Evolutionary conservation across 1,140 invertebrate species (phyloP), one percentile per base, ranked within the genome.

Genomic region (Armadillidium nasatum): DNA sequence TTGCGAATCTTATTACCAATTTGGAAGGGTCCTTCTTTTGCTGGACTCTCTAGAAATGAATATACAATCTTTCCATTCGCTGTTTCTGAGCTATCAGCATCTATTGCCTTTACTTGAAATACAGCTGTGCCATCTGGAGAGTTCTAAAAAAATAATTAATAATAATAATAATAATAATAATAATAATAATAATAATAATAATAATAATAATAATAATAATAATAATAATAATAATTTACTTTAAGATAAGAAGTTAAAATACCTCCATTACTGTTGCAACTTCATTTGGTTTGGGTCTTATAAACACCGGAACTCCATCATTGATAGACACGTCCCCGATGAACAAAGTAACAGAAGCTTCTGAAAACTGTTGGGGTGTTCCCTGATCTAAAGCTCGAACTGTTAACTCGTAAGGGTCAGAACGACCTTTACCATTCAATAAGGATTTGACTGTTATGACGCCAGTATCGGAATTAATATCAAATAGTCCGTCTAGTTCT

Each of bases 271-370:
- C 86, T 80, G 87, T 88, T 0, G 91, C 89, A 7, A 88, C 84
- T 83, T 93, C 91, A n/a, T 91, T 89, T 0, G 88, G 83, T 6
- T 88, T 88, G 0, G 92, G 92, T 67, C 88, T 85, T 9, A 93
- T 88, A 79, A 94, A 93, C 9, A 88, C 85, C 0, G 93, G 93
- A 9, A 93, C 90, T 0, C 92, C 93, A 83, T 94, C 92, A 82
- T 94, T 94, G 74, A 89, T 89, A 60, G 92, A 91, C 0, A 94
- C 90, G 82, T 94, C 92, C 0, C 92, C 91, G 33, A 94, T 90
- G 78, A 90, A 91, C 0, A 94, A 82, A 0, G 87, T 86, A 0
- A 94, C 82, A 22, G 87, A 86, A 0, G 89, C 87, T 69, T 92
- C 90, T 0, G 88, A 87, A 72, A 85, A 88, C 0, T 92, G 85